phyloP scores from a whole-genome alignment of 2,888 invertebrate species.

The Hemithea aestivaria region DNA sequence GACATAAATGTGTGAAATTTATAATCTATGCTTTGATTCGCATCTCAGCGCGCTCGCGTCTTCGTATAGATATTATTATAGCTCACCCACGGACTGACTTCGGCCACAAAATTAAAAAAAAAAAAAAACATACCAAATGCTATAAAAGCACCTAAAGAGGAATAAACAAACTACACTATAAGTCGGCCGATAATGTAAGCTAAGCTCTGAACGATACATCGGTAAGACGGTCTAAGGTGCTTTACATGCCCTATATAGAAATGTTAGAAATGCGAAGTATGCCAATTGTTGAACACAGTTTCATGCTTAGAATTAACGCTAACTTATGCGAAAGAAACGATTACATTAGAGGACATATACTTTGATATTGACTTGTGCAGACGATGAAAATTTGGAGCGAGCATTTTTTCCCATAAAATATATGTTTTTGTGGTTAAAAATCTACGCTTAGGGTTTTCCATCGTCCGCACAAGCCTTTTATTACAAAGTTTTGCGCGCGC shows the following conservation, averaged over 20 bases:
- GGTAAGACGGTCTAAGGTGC: slow-evolving; percentile 24
- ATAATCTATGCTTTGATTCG: slow-evolving; percentile 34
- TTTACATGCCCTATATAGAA: slow-evolving; percentile 1
- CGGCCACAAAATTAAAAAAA: slow-evolving; percentile 62
- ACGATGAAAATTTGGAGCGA: not conserved
- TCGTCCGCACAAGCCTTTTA: too few relatives aligned
- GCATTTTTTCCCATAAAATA: too few relatives aligned
- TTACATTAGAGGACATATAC: slow-evolving; percentile 26
- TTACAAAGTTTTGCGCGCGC: not conserved
- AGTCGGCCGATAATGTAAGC: slow-evolving; percentile 31
- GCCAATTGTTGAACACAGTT: slow-evolving; percentile 32
- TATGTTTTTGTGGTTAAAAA: too few relatives aligned
- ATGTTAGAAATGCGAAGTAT: slow-evolving; percentile 1
- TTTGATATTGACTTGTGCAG: slow-evolving; percentile 1
- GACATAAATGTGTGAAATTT: too few relatives aligned
- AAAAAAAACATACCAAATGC: slow-evolving; percentile 49
- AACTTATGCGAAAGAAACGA: slow-evolving; percentile 34
- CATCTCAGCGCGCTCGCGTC: slow-evolving; percentile 48
- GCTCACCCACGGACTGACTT: slow-evolving; percentile 61
- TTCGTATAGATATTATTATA: slow-evolving; percentile 31
- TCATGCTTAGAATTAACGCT: slow-evolving; percentile 32
- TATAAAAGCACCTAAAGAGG: slow-evolving; percentile 54
- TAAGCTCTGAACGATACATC: slow-evolving; percentile 33
- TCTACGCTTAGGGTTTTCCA: too few relatives aligned
- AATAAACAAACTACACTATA: slow-evolving; percentile 21